Evolutionary conservation across 2,797 vertebrate species (phyloP).

Genomic region (Anabas testudineus): DNA sequence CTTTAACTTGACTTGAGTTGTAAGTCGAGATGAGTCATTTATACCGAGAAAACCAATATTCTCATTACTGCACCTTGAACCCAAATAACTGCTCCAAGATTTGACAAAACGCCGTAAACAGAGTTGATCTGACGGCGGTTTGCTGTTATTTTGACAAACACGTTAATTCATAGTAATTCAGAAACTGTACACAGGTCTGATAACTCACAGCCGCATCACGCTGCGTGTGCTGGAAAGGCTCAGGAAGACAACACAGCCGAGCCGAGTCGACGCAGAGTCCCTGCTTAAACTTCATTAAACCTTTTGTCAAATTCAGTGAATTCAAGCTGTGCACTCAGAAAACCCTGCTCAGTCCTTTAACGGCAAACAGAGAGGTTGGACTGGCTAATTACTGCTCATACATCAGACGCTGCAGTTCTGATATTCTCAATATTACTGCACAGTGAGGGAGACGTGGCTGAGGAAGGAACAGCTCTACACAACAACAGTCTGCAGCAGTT

Average conservation of each 20-base stretch:
- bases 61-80: background rate
- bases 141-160: background rate
- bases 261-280: background rate
- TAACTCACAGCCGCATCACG: background rate
- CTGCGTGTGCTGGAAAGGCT: background rate
- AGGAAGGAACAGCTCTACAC: no score
- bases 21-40: background rate
- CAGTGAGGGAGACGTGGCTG: no score
- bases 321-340: no score
- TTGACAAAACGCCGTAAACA: background rate
- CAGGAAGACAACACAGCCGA: background rate
- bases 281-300: no score
- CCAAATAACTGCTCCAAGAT: background rate
- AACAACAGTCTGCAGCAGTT: no score
- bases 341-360: no score
- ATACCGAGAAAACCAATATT: background rate
- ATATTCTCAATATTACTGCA: no score
- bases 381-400: no score
- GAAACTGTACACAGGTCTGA: background rate
- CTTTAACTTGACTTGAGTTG: background rate
- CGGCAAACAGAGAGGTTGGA: no score
- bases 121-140: background rate
- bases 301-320: no score
- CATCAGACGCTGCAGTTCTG: no score
- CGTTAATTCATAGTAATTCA: background rate